Evolutionary conservation across 2,797 vertebrate genomes (phyloP).

Genomic region (Micromesistius poutassou): DNA sequence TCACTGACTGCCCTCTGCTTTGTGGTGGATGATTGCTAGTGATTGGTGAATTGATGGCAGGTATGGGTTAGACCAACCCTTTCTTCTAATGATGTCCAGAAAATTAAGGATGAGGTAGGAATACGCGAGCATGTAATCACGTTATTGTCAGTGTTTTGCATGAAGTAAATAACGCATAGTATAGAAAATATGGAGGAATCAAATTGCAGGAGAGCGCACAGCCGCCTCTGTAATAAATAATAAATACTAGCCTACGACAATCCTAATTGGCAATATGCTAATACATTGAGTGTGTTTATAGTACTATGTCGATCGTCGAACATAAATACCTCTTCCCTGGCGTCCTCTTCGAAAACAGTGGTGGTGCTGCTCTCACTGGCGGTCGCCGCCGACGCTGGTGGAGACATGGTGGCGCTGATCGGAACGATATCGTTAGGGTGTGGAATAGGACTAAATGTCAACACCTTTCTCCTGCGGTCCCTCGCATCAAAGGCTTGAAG

Average conservation of each 20-base stretch:
- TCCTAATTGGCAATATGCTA: neutral
- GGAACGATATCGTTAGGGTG: conserved; percentile 29
- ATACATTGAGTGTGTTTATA: neutral
- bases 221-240: too few relatives aligned
- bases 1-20: neutral
- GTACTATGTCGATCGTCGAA: neutral
- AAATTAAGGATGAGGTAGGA: neutral
- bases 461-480: conserved; percentile 28
- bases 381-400: conserved; percentile 83
- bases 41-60: neutral
- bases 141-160: conserved; percentile 4
- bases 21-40: neutral
- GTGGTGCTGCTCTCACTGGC: conserved; percentile 74
- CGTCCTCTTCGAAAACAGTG: conserved; percentile 70
- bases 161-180: neutral
- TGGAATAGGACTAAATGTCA: conserved; percentile 40
- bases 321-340: conserved; percentile 72
- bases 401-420: conserved; percentile 72
- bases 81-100: neutral
- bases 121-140: neutral
- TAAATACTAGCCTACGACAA: neutral
- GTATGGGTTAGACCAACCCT: neutral
- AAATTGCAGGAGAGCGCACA: neutral
- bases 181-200: neutral
- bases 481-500: neutral